Evolutionary conservation across 2,797 vertebrate genomes (phyloP), one percentile per base, ranked within the genome.

Genomic region (Simalia tracyae): DNA sequence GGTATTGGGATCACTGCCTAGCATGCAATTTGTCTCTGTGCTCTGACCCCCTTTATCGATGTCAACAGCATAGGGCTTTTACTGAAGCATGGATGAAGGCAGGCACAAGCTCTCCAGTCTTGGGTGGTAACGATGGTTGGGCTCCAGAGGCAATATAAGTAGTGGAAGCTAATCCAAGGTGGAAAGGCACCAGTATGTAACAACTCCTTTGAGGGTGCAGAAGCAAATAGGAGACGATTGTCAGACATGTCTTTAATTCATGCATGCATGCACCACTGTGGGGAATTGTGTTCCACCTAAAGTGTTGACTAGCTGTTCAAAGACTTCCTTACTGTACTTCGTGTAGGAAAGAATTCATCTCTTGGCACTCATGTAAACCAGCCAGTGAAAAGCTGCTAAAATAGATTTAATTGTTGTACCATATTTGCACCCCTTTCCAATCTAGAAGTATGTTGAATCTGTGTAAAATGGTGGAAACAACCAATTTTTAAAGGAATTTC

Each of bases 341-440:
- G 59, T 88, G 46, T 31, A 59, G 60, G 36, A 87, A 89, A 50
- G 17, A 89, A 66, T 5, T 61, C 87, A 61, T 76, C 61, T 91
- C 54, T 89, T 63, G 57, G 85, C n/a, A 50, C 22, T 66, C 68
- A 42, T 84, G 50, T 90, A 81, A 81, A 93, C 94, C 95, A 94
- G 89, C 90, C 24, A 46, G 94, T 92, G 93, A 92, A 94, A 96
- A 96, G 95, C 95, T 96, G 76, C 96, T 96, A 94, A 94, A 94
- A 68, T 92, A 81, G n/a, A 84, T 91, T 81, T 94, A 89, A 95
- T 95, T 92, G 95, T 91, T 94, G 92, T 85, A 93, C 95, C 63
- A 89, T 60, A 15, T 66, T 50, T 91, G 94, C 94, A 94, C 94
- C 93, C 95, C 94, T 93, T 94, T 66, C 91, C 7, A 93, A 54